These are phyloP conservation scores for Pavo muticus DNA, from an alignment of 2,113 vertebrate species.

Conservation along the genomic window DNA sequence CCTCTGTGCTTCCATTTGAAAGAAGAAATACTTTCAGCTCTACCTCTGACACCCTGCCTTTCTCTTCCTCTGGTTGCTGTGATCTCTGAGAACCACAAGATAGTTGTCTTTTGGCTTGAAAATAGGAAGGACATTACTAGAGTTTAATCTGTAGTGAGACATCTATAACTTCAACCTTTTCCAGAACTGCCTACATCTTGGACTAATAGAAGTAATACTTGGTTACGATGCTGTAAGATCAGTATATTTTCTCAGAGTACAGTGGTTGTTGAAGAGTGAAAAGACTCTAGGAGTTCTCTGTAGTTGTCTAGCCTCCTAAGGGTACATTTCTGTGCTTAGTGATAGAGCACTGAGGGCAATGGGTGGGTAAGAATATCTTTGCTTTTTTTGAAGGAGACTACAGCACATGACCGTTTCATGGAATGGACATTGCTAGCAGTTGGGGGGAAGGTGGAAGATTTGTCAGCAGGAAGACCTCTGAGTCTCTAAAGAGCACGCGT, in stretches of 20 bases:
- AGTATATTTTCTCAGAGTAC: neutral
- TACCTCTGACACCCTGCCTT: neutral
- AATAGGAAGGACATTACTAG: neutral
- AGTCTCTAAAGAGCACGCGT: neutral
- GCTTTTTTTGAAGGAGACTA: neutral
- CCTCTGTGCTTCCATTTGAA: neutral
- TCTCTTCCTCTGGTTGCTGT: neutral
- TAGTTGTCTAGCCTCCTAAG: neutral
- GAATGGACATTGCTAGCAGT: neutral
- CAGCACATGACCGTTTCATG: neutral
- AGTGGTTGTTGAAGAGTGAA: neutral
- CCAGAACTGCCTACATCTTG: neutral
- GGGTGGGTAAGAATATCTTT: neutral
- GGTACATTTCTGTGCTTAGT: neutral
- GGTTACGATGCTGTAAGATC: neutral
- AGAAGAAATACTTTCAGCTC: neutral
- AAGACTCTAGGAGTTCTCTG: neutral
- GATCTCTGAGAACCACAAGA: neutral
- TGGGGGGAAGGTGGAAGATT: neutral
- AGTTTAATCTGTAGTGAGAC: neutral
- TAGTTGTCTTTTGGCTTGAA: neutral
- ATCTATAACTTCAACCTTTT: neutral
- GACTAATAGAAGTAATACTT: neutral
- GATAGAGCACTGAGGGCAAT: neutral
- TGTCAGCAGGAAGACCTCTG: neutral